Evolutionary conservation across 1,140 invertebrate species (phyloP), one percentile per base, ranked within the genome.

Genomic region (Pseudoatta argentina): DNA sequence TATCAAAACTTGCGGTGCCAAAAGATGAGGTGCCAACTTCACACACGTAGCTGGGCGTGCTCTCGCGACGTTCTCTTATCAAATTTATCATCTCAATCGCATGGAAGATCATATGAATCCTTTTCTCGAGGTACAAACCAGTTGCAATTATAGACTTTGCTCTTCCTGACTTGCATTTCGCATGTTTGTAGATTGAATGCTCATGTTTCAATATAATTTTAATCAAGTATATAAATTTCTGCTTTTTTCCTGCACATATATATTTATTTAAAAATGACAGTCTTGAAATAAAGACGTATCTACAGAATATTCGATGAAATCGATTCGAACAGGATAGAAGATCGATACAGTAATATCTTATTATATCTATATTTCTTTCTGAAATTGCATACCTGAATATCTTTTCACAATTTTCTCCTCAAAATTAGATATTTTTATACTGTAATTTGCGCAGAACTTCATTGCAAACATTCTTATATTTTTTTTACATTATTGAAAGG

Each of bases 21-120:
- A n/a, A n/a, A n/a, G n/a, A n/a, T n/a, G n/a, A n/a, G n/a, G n/a
- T n/a, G n/a, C n/a, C n/a, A n/a, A n/a, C n/a, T n/a, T n/a, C n/a
- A n/a, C n/a, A n/a, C n/a, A n/a, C n/a, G n/a, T 72, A 89, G 69
- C 63, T 86, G 55, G 75, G 59, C 55, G 73, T 61, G 71, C 72
- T 72, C 61, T 48, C 51, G 63, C 61, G 67, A 55, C 82, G 48
- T 39, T 86, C 51, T 79, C 66, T 72, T 76, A 86, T 88, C 69
- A 69, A 44, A 55, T 57, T 39, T 69, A 69, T 67, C 61, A 34
- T 55, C 48, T 59, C 79, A 39, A 72, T 59, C 53, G 34, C 16
- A 6, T 24, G 51, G 10, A 21, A 48, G 34, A 61, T 39, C 27
- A 24, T 64, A 34, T 10, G 16, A 3, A 64, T 63, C 59, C n/a